A percentile compares a stretch with the other conserved stretches of the same genome.
Conservation (phyloP, 1,140 invertebrate genomes). For the Hypothenemus hampei region DNA sequence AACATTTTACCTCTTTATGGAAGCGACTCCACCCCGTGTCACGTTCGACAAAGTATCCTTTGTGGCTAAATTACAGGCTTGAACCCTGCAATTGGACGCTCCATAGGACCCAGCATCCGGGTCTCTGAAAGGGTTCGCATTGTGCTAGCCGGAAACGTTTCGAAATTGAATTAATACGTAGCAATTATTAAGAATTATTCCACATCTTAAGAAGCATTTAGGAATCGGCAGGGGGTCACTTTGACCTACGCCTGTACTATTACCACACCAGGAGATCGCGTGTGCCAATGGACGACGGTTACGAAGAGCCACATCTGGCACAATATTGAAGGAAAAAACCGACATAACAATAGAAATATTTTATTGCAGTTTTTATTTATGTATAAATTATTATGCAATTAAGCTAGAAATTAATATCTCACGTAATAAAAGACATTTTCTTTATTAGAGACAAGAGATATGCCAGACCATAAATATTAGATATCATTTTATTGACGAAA, state of each 20-base stretch:
- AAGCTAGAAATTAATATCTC: no score
- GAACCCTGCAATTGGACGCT: slow-evolving; percentile 39
- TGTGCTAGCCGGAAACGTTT: slow-evolving; percentile 41
- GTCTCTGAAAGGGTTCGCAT: slow-evolving; percentile 39
- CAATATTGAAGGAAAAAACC: no score
- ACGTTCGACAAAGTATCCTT: slow-evolving; percentile 40
- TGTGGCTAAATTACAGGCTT: slow-evolving; percentile 43
- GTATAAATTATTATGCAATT: no score
- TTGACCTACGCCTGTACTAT: slow-evolving; percentile 38
- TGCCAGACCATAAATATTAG: no score
- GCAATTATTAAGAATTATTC: slow-evolving; percentile 41
- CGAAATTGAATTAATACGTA: slow-evolving; percentile 47
- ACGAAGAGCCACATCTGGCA: slow-evolving; percentile 22
- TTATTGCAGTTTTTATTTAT: no score
- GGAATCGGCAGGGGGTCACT: slow-evolving; percentile 33
- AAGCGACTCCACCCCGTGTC: slow-evolving; percentile 34
- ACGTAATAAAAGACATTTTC: no score
- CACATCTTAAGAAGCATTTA: slow-evolving; percentile 44
- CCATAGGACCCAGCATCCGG: slow-evolving; percentile 40
- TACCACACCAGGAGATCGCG: slow-evolving; percentile 40
- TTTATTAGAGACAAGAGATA: no score
- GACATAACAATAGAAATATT: no score
- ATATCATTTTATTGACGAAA: no score
- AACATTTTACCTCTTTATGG: slow-evolving; percentile 36
- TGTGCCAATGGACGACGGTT: slow-evolving; percentile 34